phyloP scores from a whole-genome alignment of 2,113 vertebrate genomes.

The Prunella himalayana region DNA sequence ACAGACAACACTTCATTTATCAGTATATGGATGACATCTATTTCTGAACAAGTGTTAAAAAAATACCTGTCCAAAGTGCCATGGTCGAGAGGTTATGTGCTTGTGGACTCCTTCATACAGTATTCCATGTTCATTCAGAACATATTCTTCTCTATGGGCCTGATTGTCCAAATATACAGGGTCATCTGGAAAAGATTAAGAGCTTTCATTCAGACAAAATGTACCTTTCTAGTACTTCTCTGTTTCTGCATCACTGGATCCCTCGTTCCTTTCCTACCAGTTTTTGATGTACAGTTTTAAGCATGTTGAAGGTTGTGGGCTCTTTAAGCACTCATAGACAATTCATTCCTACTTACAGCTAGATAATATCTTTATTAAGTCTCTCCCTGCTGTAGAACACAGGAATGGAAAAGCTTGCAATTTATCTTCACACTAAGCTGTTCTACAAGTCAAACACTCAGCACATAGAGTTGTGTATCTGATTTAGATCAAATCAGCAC shows the following conservation, averaged over 20 bases:
- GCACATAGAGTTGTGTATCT: background rate
- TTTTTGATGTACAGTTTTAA: background rate
- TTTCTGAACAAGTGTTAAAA: background rate
- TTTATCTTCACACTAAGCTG: background rate
- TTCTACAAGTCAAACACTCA: background rate
- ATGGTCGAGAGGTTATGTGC: constrained; percentile 50
- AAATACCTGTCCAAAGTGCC: constrained; percentile 68
- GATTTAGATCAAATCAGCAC: background rate
- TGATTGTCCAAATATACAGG: constrained; percentile 62
- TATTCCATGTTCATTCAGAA: constrained; percentile 65
- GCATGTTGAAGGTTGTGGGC: background rate
- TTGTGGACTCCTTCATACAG: constrained; percentile 61
- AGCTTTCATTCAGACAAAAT: background rate
- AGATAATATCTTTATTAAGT: background rate
- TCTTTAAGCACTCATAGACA: background rate
- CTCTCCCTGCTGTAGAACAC: background rate
- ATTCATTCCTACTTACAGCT: background rate
- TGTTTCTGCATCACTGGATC: background rate
- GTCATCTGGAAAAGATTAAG: constrained; percentile 54
- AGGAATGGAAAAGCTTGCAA: background rate
- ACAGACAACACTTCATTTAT: background rate
- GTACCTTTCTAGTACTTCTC: background rate
- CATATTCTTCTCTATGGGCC: constrained; percentile 55
- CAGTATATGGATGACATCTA: background rate
- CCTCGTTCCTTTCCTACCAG: background rate